Base-by-base conservation (phyloP, 2,113 vertebrate genomes). In the Todiramphus saurophagus region DNA sequence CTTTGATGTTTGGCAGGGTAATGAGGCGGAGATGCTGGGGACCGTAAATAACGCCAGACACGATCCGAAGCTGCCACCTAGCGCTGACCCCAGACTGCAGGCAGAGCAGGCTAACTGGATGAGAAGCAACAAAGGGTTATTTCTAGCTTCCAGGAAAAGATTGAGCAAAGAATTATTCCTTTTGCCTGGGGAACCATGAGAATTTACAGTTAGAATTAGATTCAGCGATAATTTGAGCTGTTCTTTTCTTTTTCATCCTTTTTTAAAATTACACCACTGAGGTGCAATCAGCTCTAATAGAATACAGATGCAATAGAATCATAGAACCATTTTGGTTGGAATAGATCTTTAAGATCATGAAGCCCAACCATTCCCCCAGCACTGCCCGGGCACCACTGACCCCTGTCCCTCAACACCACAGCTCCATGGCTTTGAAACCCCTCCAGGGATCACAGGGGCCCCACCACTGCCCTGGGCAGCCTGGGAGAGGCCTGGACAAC, bases 11-110 rank as follows among this genome's bases (percentile, higher is more conserved):
- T 11, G 50, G 59, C 64, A 73, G 68, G 68, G 63, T 76, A 62
- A 53, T 4, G 16, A 90, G 68, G 78, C 25, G 25, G 60, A 88
- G 92, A 78, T 63, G 93, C 75, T 28, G 62, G 27, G 8, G 27
- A 83, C 63, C 50, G 31, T 19, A 41, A 90, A 64, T 17, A 50
- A 51, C 73, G 30, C 20, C 64, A 87, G 83, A 68, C n/a, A 8
- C 11, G 70, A 93, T 87, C 74, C 28, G 1, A 83, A 95, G 62
- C 90, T 97, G 97, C 96, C 95, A 96, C 87, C 97, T 97, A 97
- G 96, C 78, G 97, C 95, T 77, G 21, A 46, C 48, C 77, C 9
- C 16, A 23, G 44, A 28, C 51, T 10, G 7, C 74, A 62, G 60
- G 68, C 75, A 92, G 30, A 59, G 43, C 53, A 50, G 31, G 5